These are phyloP conservation scores for Chrysoperla carnea DNA, from an alignment of 1,140 invertebrate genomes.

Conservation along the genomic window DNA sequence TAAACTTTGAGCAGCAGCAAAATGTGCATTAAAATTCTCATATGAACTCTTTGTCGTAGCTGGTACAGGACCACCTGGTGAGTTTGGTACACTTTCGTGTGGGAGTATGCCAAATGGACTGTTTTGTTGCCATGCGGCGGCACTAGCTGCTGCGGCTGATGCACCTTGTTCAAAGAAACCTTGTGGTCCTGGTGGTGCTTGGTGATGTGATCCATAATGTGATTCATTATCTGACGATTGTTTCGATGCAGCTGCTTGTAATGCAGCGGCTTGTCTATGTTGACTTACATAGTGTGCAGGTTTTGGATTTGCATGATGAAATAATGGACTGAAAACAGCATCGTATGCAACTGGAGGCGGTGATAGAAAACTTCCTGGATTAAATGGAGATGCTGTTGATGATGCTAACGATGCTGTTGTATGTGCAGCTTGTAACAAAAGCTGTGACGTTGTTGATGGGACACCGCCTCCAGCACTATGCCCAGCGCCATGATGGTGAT, in stretches of 20 bases:
- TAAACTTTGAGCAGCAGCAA: constrained; percentile 38
- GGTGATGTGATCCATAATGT: constrained; percentile 34
- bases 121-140: constrained; percentile 44
- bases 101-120: constrained; percentile 60
- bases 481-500: constrained; percentile 34
- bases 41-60: constrained; percentile 31
- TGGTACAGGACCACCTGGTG: constrained; percentile 35
- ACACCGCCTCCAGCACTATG: constrained; percentile 24
- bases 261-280: constrained; percentile 19
- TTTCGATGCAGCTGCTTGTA: constrained; percentile 15
- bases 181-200: constrained; percentile 26
- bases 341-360: constrained; percentile 48
- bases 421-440: constrained; percentile 40
- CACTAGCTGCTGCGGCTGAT: constrained; percentile 28
- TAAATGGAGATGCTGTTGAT: constrained; percentile 39
- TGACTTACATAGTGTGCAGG: constrained; percentile 36
- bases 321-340: constrained; percentile 48
- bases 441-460: constrained; percentile 37
- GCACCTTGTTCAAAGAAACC: constrained; percentile 45
- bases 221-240: constrained; percentile 35
- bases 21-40: constrained; percentile 49
- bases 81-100: constrained; percentile 52
- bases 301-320: constrained; percentile 36
- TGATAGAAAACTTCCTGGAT: constrained; percentile 48
- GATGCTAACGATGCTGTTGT: constrained; percentile 23